Base-by-base conservation (phyloP, 2,888 invertebrate species). In the Tholera decimalis region DNA sequence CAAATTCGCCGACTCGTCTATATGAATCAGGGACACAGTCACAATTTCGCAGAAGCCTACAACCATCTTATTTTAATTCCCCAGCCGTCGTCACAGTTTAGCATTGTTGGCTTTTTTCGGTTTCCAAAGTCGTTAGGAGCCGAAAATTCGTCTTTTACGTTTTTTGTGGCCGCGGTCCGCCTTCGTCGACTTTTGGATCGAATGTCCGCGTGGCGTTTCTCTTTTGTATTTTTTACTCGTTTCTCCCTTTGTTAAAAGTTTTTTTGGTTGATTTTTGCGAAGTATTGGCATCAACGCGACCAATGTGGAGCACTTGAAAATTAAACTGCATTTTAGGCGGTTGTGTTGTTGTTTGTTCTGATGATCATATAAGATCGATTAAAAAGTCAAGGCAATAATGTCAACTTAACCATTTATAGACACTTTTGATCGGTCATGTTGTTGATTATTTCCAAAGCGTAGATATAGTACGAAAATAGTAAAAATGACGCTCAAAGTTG, bases 11-110 rank as follows among this genome's bases (percentile, higher is more conserved):
- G 51, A 56, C 22, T 47, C 44, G 41, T 41, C 43, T 57, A 69
- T 80, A 64, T 51, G 28, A 47, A 61, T 68, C 55, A 53, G 54
- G 43, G 44, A 50, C 72, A 66, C 68, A 65, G 60, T 63, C 79
- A 63, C 73, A 82, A 44, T 82, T 92, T 92, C 90, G 72, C 77
- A 82, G 91, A 91, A 91, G 70, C 81, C 8, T 49, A 43, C n/a
- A 77, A 66, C 57, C 44, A 62, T 85, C 86, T 91, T 89, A 89
- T 92, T 91, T 88, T 89, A 89, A 90, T 90, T 89, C 89, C 84
- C 73, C 70, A 74, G 85, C 74, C 85, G 85, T 88, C 89, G 88
- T 92, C 86, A 83, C 83, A 82, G 83, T 85, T 87, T 85, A 83
- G 84, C 83, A 84, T 89, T 86, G 85, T 84, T 85, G 66, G 56